A percentile compares a stretch with the other conserved stretches of the same genome.
phyloP scores from a whole-genome alignment of 2,888 invertebrate genomes.

The Hypomecis atomaria region DNA sequence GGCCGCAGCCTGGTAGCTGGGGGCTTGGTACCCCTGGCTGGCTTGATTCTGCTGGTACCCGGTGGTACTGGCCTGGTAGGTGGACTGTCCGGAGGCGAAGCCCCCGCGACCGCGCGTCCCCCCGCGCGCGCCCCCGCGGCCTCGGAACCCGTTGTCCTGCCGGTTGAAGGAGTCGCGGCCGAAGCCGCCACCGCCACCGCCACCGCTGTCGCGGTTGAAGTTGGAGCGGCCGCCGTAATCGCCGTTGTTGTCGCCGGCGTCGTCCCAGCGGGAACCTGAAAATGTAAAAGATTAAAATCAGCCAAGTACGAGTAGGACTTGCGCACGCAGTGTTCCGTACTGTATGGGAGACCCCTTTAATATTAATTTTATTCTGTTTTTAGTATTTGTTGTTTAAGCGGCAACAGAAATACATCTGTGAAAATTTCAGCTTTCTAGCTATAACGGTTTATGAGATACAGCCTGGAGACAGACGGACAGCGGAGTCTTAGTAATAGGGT shows the following conservation, averaged over 20 bases:
- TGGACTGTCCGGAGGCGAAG: neutral
- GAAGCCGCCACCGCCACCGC: conserved; percentile 27
- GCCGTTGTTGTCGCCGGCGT: conserved; percentile 50
- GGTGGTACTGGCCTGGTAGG: neutral
- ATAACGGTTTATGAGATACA: too few relatives aligned
- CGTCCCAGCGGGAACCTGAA: conserved; percentile 66
- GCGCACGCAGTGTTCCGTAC: too few relatives aligned
- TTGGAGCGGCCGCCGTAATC: conserved; percentile 39
- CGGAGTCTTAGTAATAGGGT: too few relatives aligned
- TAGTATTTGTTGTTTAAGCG: too few relatives aligned
- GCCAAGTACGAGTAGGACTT: too few relatives aligned
- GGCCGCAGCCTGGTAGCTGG: too few relatives aligned
- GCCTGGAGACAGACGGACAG: too few relatives aligned
- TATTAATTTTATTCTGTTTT: too few relatives aligned
- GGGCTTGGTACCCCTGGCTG: conserved; percentile 31
- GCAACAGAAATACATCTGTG: too few relatives aligned
- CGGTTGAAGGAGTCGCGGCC: conserved; percentile 26
- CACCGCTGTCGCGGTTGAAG: conserved; percentile 30
- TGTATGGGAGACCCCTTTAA: too few relatives aligned
- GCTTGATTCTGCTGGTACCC: neutral
- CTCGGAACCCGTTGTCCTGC: conserved; percentile 63
- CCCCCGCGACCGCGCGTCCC: conserved; percentile 37
- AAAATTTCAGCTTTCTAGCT: too few relatives aligned
- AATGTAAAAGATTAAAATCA: neutral
- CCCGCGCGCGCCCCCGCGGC: conserved; percentile 52